These are phyloP conservation scores for Nomada ruficornis DNA, from an alignment of 2,888 invertebrate species.

Conservation along the genomic window DNA sequence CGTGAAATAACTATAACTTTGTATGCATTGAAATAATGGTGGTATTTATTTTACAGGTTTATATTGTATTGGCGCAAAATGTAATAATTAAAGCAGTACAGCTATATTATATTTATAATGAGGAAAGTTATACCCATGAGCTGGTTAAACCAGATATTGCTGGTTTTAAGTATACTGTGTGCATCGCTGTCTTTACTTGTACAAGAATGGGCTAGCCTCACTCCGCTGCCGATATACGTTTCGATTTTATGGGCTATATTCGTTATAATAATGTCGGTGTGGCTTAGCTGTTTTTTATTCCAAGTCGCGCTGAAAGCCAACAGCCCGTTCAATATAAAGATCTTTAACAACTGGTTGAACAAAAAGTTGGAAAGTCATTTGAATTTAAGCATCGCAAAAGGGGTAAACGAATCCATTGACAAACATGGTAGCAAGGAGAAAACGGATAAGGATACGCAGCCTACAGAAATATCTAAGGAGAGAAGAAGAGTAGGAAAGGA, in stretches of 20 bases:
- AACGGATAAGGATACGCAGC: neutral
- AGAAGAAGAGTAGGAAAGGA: conserved; percentile 29
- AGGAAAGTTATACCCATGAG: conserved; percentile 75
- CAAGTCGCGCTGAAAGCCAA: conserved; percentile 77
- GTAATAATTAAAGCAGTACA: conserved; percentile 34
- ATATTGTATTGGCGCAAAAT: conserved; percentile 51
- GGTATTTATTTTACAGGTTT: conserved; percentile 44
- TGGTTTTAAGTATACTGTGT: conserved; percentile 71
- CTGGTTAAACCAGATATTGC: conserved; percentile 77
- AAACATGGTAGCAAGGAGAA: conserved; percentile 40
- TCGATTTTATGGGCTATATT: conserved; percentile 78
- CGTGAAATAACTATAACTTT: too few relatives aligned
- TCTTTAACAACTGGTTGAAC: conserved; percentile 72
- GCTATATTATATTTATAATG: conserved; percentile 51
- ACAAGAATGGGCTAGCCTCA: conserved; percentile 74
- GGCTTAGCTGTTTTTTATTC: conserved; percentile 77
- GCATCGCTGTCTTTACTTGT: conserved; percentile 72
- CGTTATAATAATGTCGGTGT: conserved; percentile 76
- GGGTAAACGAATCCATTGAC: conserved; percentile 14
- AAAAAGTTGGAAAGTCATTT: conserved; percentile 57
- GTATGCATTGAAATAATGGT: neutral
- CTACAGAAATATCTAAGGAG: conserved; percentile 6
- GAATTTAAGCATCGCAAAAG: conserved; percentile 19
- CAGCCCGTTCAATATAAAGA: conserved; percentile 71
- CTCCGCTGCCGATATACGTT: conserved; percentile 75